Evolutionary conservation across 2,888 invertebrate genomes (phyloP).

Genomic region (Phalera bucephala): DNA sequence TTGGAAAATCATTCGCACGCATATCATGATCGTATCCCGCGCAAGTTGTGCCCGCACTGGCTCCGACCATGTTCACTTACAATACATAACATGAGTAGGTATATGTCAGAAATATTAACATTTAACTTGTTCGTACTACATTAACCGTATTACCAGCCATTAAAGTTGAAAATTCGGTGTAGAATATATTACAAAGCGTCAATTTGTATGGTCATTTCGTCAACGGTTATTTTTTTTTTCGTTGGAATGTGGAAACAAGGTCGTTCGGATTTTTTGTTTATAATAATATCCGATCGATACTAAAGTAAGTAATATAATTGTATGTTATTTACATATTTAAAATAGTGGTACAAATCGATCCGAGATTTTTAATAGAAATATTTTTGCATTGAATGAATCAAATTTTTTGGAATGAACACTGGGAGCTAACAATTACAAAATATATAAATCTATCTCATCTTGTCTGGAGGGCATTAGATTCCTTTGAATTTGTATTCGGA

Average conservation of each 20-base stretch:
- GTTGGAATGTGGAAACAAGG: constrained; percentile 52
- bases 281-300: constrained; percentile 25
- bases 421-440: too few relatives aligned
- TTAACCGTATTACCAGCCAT: constrained; percentile 15
- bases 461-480: too few relatives aligned
- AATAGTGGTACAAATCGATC: too few relatives aligned
- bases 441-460: too few relatives aligned
- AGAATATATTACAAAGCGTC: constrained; percentile 7
- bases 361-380: too few relatives aligned
- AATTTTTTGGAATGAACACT: too few relatives aligned
- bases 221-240: constrained; percentile 48
- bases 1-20: constrained; percentile 41
- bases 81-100: constrained; percentile 28
- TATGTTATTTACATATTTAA: too few relatives aligned
- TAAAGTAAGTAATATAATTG: too few relatives aligned
- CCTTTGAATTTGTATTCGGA: too few relatives aligned
- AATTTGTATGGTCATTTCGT: constrained; percentile 50
- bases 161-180: constrained; percentile 28
- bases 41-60: constrained; percentile 50
- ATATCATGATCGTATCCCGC: constrained; percentile 47
- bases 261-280: constrained; percentile 40
- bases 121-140: constrained; percentile 14
- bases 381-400: too few relatives aligned
- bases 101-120: constrained; percentile 20
- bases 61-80: constrained; percentile 33